Evolutionary conservation across 53 echinoderm and acorn worm species (phyloP).

Genomic region (Arbacia lixula): DNA sequence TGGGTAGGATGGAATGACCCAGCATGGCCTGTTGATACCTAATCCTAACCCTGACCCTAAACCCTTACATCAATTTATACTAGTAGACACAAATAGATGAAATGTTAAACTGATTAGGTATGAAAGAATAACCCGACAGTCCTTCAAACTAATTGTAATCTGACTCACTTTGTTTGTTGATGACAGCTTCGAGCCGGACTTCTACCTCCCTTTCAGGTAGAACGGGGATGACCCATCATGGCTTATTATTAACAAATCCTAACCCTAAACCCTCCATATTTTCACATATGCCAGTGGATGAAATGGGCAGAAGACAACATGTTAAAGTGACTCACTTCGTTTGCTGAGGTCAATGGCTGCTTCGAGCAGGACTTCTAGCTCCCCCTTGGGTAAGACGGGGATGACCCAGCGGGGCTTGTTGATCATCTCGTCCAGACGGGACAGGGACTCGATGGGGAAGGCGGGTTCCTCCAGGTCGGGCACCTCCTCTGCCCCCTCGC

Average conservation of each 20-base stretch:
- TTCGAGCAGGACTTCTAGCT: conserved; percentile 92
- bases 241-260: background rate
- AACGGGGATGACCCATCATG: background rate
- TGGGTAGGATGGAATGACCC: too few species aligned
- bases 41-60: too few species aligned
- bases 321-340: background rate
- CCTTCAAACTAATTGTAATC: too few species aligned
- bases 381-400: conserved; percentile 97
- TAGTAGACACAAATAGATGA: too few species aligned
- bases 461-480: conserved; percentile 81
- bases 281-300: too few species aligned
- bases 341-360: conserved; percentile 91
- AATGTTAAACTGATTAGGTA: too few species aligned
- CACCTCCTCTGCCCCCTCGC: conserved; percentile 56
- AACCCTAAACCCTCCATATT: too few species aligned
- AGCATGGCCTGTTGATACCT: too few species aligned
- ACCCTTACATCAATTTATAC: too few species aligned
- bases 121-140: too few species aligned
- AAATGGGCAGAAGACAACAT: too few species aligned
- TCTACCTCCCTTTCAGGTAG: background rate
- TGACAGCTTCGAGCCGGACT: background rate
- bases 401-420: conserved; percentile 99
- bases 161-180: too few species aligned
- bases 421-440: conserved; percentile 93
- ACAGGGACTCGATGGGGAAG: conserved; percentile 89